Conservation (phyloP, 2,888 invertebrate species). For the Ellobium chinense region DNA sequence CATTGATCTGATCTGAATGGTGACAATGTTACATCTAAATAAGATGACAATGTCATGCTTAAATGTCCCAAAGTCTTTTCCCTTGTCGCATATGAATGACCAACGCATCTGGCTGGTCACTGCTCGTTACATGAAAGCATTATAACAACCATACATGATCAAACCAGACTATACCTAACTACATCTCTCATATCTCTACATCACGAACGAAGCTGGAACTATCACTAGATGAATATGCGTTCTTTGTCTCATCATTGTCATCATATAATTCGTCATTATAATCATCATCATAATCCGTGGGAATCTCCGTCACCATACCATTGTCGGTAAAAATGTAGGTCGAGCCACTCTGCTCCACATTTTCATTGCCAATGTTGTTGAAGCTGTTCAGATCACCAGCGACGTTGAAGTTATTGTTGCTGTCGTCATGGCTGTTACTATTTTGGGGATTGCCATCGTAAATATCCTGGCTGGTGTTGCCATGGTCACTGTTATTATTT, state of each 20-base stretch:
- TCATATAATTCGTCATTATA: not conserved
- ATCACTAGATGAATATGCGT: not conserved
- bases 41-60: too few species aligned
- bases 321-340: not conserved
- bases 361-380: not conserved
- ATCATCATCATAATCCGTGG: not conserved
- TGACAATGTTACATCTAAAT: too few species aligned
- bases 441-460: too few species aligned
- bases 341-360: not conserved
- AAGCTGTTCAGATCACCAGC: not conserved
- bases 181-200: conserved; percentile 1
- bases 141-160: too few species aligned
- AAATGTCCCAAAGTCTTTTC: too few species aligned
- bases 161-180: too few species aligned
- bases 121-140: too few species aligned
- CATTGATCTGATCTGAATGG: too few species aligned
- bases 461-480: not conserved
- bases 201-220: not conserved
- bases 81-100: too few species aligned
- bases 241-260: not conserved
- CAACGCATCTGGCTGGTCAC: too few species aligned
- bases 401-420: not conserved
- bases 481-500: not conserved
- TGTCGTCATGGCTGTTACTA: not conserved
- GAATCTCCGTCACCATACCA: not conserved